A percentile compares a stretch with the other conserved stretches of the same genome.
Evolutionary conservation across 2,113 vertebrate genomes (phyloP).

Genomic region (Raja brachyura): DNA sequence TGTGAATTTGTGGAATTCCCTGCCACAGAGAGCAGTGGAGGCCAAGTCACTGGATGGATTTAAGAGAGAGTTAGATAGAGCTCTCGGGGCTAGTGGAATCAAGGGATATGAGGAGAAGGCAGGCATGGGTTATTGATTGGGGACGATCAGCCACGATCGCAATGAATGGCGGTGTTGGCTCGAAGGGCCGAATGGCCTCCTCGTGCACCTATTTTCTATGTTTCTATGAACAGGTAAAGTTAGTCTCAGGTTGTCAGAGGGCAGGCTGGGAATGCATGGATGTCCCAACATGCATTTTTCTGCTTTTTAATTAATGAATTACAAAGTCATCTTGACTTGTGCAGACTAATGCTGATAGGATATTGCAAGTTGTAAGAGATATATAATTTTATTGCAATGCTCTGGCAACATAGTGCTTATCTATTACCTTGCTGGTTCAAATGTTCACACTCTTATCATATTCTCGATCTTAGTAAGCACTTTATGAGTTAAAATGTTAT

Average conservation of each 20-base stretch:
- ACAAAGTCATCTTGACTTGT: background rate
- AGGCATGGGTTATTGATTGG: no score
- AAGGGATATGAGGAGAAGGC: no score
- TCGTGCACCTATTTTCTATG: no score
- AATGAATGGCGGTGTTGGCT: no score
- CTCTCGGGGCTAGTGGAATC: no score
- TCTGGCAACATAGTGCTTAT: background rate
- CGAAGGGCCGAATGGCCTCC: no score
- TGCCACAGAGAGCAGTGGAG: no score
- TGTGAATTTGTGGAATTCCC: no score
- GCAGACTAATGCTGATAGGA: background rate
- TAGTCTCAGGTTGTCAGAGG: background rate
- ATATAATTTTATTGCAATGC: background rate
- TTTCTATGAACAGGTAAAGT: background rate
- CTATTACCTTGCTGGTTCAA: background rate
- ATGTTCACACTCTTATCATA: background rate
- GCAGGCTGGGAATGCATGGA: background rate
- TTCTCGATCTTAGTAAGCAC: background rate
- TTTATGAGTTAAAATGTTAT: slow-evolving; percentile 12
- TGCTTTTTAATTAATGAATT: background rate
- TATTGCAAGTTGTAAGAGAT: background rate
- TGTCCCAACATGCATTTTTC: background rate
- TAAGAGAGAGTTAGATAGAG: no score
- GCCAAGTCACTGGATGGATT: no score
- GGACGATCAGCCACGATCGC: no score